A percentile compares a stretch with the other conserved stretches of the same genome.
Evolutionary conservation across 2,888 invertebrate species (phyloP).

Genomic region (Polydrusus tereticollis): DNA sequence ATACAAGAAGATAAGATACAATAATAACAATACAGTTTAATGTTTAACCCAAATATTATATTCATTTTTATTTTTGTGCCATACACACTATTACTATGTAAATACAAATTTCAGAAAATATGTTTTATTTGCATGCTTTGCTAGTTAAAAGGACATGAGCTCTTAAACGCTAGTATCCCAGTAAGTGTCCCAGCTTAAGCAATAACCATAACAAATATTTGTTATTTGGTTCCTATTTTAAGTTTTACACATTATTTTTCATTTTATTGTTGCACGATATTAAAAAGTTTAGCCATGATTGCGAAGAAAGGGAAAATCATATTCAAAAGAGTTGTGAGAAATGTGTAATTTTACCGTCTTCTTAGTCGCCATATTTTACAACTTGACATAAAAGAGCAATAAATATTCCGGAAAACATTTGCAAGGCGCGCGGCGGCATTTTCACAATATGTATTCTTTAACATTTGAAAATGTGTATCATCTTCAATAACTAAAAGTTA

Average conservation of each 20-base stretch:
- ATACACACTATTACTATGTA: too few relatives aligned
- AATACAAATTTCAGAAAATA: too few relatives aligned
- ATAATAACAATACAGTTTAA: too few relatives aligned
- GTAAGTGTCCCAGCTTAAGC: too few relatives aligned
- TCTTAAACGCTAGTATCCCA: too few relatives aligned
- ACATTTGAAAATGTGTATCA: background rate
- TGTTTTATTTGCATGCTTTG: too few relatives aligned
- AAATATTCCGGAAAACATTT: slow-evolving; percentile 34
- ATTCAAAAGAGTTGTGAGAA: slow-evolving; percentile 27
- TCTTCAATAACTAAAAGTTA: background rate
- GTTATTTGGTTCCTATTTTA: background rate
- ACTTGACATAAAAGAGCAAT: slow-evolving; percentile 20
- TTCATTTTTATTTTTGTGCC: too few relatives aligned
- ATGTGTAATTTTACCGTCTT: slow-evolving; percentile 35
- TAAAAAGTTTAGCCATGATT: background rate
- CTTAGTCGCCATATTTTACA: slow-evolving; percentile 28
- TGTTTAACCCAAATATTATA: too few relatives aligned
- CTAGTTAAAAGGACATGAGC: too few relatives aligned
- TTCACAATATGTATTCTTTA: slow-evolving; percentile 21
- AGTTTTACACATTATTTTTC: background rate
- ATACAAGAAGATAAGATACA: background rate
- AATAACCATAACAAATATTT: too few relatives aligned
- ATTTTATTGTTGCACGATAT: background rate
- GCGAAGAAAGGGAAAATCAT: background rate
- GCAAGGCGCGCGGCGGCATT: background rate